Base-by-base conservation (phyloP, 2,888 invertebrate species). In the Heliconius ismenius region DNA sequence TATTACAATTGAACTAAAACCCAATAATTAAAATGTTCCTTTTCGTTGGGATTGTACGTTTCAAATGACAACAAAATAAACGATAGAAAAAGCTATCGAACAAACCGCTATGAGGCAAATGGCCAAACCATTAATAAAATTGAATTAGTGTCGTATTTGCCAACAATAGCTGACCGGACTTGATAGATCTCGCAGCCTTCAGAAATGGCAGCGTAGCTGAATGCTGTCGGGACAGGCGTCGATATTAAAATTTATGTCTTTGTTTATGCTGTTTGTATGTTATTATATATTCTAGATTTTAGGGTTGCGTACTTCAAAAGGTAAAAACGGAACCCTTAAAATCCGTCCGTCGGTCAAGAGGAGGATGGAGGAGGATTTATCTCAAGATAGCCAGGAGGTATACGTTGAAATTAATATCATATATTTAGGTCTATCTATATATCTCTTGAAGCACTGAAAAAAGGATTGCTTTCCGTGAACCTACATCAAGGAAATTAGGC, bases 111-210 rank as follows among this genome's bases (percentile, higher is more conserved):
- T 64, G 78, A 85, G 81, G 83, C 84, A 85, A 87, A 86, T 84
- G 80, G 84, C 81, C 84, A 82, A 83, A 78, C 88, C 87, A 90
- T 90, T 90, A 89, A 87, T 85, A 85, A 87, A 90, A 91, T 90
- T 90, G 86, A 89, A 88, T 90, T 89, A 90, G 86, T 85, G 85
- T 82, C 82, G 83, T 84, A 89, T 87, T 83, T 84, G 83, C 86
- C 86, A 85, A 89, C 89, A 89, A 89, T 88, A 80, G 86, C 83
- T 84, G 82, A 84, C 76, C 75, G 79, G 80, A 84, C 74, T 82
- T 82, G 80, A 81, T 83, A 86, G 84, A 85, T 84, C 83, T 84
- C 80, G 28, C 26, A 43, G 63, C 62, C 70, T 58, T 70, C 32
- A 70, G 58, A 70, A 70, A 70, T 70, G 70, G 54, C 58, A 70